These are phyloP conservation scores for Eudyptes chrysolophus DNA, from an alignment of 2,113 vertebrate species.

Conservation along the genomic window DNA sequence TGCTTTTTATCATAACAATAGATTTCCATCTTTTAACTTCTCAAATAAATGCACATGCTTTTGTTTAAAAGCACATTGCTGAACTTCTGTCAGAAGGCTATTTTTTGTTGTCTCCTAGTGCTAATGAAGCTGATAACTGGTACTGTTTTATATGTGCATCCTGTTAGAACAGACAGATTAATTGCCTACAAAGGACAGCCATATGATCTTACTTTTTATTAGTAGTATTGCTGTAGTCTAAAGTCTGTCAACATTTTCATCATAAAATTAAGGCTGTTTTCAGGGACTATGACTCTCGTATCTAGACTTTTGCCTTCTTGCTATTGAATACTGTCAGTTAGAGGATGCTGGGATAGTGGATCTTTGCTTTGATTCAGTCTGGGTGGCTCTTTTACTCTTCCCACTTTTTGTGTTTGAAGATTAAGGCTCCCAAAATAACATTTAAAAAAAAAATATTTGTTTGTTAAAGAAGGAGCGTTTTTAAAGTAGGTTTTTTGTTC, in stretches of 20 bases:
- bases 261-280: constrained; percentile 26
- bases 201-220: background rate
- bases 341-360: background rate
- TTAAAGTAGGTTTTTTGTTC: background rate
- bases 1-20: background rate
- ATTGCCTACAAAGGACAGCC: background rate
- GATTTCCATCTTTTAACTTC: background rate
- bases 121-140: constrained; percentile 29
- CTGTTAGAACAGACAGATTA: constrained; percentile 2
- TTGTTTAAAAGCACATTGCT: background rate
- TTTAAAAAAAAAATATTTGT: background rate
- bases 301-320: background rate
- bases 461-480: background rate
- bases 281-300: background rate
- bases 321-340: background rate
- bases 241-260: constrained; percentile 33
- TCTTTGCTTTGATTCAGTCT: background rate
- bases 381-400: background rate
- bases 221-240: background rate
- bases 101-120: background rate
- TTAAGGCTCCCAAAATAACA: background rate
- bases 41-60: background rate
- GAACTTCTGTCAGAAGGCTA: background rate
- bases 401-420: background rate
- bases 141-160: constrained; percentile 8